These are phyloP conservation scores for Hymenopus coronatus DNA, from an alignment of 2,888 invertebrate species.

Conservation along the genomic window DNA sequence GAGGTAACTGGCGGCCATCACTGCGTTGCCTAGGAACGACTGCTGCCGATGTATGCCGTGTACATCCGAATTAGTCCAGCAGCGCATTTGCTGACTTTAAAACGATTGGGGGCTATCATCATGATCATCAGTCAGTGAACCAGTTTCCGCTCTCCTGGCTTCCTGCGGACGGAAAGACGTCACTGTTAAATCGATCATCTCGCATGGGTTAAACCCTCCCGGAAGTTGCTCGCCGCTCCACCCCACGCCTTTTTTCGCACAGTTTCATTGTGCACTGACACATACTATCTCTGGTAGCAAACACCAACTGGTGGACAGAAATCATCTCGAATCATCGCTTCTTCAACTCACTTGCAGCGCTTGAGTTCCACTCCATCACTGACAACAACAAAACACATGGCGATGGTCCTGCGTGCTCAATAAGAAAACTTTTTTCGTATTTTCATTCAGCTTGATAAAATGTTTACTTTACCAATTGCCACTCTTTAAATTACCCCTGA, in stretches of 20 bases:
- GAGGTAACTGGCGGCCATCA: neutral
- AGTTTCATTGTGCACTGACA: neutral
- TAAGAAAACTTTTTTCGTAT: too few species aligned
- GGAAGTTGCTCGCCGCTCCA: neutral
- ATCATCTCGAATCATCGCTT: neutral
- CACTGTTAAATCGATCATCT: constrained; percentile 4
- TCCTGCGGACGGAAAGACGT: constrained; percentile 6
- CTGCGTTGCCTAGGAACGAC: neutral
- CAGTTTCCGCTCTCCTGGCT: neutral
- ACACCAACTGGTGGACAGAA: neutral
- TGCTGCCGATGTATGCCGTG: neutral
- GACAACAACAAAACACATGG: too few species aligned
- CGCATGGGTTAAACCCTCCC: neutral
- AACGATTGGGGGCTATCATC: neutral
- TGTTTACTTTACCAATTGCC: too few species aligned
- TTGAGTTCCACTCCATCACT: too few species aligned
- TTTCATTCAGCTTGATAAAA: too few species aligned
- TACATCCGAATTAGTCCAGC: neutral
- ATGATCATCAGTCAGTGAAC: neutral
- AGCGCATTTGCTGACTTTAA: neutral
- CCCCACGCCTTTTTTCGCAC: neutral
- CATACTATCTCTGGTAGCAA: neutral
- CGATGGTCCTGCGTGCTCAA: too few species aligned
- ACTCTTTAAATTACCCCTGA: too few species aligned
- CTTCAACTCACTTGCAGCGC: neutral